A percentile compares a stretch with the other conserved stretches of the same genome.
These are phyloP conservation scores for Apus apus DNA, from an alignment of 2,113 vertebrate species.

Conservation along the genomic window DNA sequence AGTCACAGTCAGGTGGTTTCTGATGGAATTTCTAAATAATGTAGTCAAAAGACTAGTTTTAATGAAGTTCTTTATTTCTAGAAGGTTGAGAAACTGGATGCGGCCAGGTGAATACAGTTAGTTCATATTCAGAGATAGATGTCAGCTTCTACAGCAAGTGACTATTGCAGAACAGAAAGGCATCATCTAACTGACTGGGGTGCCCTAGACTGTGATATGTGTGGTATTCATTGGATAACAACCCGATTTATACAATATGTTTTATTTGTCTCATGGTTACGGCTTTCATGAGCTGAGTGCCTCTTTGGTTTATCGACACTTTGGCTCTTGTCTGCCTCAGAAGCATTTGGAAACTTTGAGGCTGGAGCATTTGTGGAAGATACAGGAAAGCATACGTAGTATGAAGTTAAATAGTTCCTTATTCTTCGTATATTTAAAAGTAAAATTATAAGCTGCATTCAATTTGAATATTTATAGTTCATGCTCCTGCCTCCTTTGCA, in stretches of 20 bases:
- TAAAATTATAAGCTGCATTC: neutral
- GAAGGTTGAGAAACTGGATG: neutral
- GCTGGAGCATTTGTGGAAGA: neutral
- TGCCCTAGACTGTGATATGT: neutral
- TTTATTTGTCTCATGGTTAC: neutral
- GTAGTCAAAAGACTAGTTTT: neutral
- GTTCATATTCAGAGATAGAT: neutral
- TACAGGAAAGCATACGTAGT: neutral
- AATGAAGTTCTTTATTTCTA: neutral
- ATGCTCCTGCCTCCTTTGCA: neutral
- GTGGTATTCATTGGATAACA: neutral
- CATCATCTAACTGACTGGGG: neutral
- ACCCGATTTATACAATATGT: neutral
- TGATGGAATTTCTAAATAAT: neutral
- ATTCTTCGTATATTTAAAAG: neutral
- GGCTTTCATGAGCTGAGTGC: neutral
- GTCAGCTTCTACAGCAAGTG: neutral
- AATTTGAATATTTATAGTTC: slow-evolving; percentile 42
- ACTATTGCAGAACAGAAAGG: neutral
- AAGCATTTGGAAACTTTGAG: neutral
- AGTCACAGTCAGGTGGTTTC: neutral
- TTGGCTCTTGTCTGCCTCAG: neutral
- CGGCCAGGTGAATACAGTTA: neutral
- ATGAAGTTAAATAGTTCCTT: neutral
- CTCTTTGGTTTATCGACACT: neutral